A percentile compares a stretch with the other conserved stretches of the same genome.
Conservation (phyloP, 1,140 invertebrate genomes). For the Drosophila jambulina region DNA sequence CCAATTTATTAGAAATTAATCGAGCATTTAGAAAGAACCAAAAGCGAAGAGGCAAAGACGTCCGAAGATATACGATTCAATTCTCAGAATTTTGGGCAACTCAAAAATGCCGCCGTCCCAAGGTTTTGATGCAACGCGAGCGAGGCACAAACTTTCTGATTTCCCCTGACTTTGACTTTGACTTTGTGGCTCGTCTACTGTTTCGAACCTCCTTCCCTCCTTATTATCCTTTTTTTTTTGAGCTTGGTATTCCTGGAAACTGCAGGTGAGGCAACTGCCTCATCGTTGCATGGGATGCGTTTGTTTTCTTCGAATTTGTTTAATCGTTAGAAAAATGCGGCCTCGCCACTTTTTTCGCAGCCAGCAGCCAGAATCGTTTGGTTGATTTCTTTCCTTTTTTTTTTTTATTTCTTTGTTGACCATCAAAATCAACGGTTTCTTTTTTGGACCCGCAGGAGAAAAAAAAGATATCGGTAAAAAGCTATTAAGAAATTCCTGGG, state of each 20-base stretch:
- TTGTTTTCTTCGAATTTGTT: conserved; percentile 84
- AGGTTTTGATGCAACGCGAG: conserved; percentile 55
- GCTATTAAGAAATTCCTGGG: conserved; percentile 81
- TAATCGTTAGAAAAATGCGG: conserved; percentile 84
- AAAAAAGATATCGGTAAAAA: conserved; percentile 79
- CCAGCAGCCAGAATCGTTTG: neutral
- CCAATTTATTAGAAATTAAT: conserved; percentile 84
- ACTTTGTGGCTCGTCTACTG: conserved; percentile 49
- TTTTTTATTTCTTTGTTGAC: conserved; percentile 19
- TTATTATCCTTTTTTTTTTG: conserved; percentile 26
- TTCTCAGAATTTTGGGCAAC: conserved; percentile 66
- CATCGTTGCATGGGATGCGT: conserved; percentile 77
- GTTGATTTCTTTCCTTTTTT: conserved; percentile 1
- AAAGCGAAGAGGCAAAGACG: neutral
- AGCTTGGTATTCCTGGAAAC: conserved; percentile 67
- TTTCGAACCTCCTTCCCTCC: conserved; percentile 30
- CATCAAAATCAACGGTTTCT: conserved; percentile 78
- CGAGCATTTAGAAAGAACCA: conserved; percentile 73
- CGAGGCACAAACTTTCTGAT: conserved; percentile 55
- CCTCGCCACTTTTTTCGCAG: conserved; percentile 66
- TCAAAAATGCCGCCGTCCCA: conserved; percentile 68
- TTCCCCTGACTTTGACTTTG: conserved; percentile 18
- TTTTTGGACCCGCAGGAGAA: conserved; percentile 23
- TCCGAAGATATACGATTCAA: conserved; percentile 80
- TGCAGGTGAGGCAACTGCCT: conserved; percentile 70